Conservation (phyloP, 2,113 vertebrate species). For the Chionis minor region DNA sequence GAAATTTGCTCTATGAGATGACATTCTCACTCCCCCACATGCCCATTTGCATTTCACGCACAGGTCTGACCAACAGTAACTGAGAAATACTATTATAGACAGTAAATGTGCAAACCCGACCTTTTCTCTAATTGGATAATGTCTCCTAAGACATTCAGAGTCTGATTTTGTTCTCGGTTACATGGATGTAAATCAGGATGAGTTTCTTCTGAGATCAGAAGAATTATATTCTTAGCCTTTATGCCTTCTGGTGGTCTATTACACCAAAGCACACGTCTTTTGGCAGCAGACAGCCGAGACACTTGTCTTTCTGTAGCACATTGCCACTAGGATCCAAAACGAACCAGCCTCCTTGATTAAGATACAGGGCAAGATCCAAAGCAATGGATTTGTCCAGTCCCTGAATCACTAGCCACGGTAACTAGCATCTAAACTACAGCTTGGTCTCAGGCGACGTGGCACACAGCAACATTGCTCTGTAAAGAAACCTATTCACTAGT, state of each 20-base stretch:
- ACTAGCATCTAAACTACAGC: background rate
- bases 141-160: background rate
- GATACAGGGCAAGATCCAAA: background rate
- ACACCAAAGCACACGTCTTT: background rate
- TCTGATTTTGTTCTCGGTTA: background rate
- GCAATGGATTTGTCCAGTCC: background rate
- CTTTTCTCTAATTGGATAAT: constrained; percentile 46
- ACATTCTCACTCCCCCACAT: background rate
- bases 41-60: constrained; percentile 1
- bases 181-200: background rate
- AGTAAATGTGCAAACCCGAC: constrained; percentile 7
- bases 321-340: background rate
- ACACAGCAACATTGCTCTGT: accelerated
- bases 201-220: background rate
- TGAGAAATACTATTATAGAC: constrained; percentile 10
- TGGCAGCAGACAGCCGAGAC: background rate
- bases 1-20: background rate
- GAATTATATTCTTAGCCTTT: background rate
- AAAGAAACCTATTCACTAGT: background rate
- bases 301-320: background rate
- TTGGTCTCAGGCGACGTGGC: background rate
- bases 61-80: constrained; percentile 19
- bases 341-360: background rate
- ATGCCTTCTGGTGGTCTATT: background rate
- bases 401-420: background rate